Percentiles rank a stretch among this genome's conserved stretches.
Evolutionary conservation across 2,113 vertebrate species (phyloP).

Genomic region (Pavo muticus): DNA sequence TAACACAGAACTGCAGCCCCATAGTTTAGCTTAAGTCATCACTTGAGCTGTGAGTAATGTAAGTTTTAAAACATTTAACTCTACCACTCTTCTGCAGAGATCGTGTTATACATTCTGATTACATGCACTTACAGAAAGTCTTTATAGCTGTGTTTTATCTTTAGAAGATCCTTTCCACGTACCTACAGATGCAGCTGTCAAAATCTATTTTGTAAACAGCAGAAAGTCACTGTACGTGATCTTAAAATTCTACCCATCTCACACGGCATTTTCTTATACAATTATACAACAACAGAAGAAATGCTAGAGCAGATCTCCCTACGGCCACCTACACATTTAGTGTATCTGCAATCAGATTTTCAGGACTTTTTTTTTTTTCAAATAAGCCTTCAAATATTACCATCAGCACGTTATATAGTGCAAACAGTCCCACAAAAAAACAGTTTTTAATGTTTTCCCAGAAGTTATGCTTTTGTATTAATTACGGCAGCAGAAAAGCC

Average conservation of each 20-base stretch:
- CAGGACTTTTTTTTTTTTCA: neutral
- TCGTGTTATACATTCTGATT: neutral
- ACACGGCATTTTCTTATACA: neutral
- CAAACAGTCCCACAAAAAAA: neutral
- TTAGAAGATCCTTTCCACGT: neutral
- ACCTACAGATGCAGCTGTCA: neutral
- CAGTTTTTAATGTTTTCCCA: neutral
- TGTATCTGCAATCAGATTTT: neutral
- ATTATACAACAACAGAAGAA: neutral
- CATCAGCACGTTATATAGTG: neutral
- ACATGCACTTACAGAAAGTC: neutral
- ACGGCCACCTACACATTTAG: neutral
- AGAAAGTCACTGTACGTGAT: neutral
- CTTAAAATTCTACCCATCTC: neutral
- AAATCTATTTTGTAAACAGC: neutral
- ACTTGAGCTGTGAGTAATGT: neutral
- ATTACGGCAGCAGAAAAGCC: neutral
- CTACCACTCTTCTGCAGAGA: neutral
- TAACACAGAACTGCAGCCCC: neutral
- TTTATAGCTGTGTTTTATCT: neutral
- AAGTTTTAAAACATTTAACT: neutral
- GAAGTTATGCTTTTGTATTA: neutral
- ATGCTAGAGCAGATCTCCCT: neutral
- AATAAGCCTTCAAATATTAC: neutral
- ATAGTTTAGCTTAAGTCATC: neutral